Percentiles rank a stretch among this genome's conserved stretches.
Conservation (phyloP, 2,888 invertebrate genomes). For the Lasioglossum calceatum region DNA sequence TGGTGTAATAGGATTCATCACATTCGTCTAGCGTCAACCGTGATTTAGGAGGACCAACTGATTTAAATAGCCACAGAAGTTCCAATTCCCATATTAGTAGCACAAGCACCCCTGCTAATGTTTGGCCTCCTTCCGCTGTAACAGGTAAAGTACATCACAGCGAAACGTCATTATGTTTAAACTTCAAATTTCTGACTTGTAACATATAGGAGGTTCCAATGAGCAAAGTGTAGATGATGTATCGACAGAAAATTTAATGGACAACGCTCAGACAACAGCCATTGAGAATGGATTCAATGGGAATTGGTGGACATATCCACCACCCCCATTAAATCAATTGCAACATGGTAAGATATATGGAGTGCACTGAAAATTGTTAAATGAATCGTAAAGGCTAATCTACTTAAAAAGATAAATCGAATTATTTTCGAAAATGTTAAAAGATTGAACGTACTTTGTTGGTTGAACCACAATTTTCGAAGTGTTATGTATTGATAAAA, state of each 20-base stretch:
- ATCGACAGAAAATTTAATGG: constrained; percentile 79
- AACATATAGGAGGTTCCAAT: constrained; percentile 69
- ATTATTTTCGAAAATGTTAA: not conserved
- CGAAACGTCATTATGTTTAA: not conserved
- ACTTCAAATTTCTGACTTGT: constrained; percentile 27
- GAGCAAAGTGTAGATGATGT: constrained; percentile 77
- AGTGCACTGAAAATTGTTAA: not conserved
- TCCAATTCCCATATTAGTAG: constrained; percentile 80
- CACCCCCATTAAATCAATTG: constrained; percentile 75
- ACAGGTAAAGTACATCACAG: constrained; percentile 64
- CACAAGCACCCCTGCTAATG: constrained; percentile 77
- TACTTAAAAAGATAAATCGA: not conserved
- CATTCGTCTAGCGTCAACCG: constrained; percentile 76
- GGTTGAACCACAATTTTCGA: not conserved
- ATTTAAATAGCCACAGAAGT: constrained; percentile 78
- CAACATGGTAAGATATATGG: constrained; percentile 73
- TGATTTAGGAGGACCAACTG: constrained; percentile 69
- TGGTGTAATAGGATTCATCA: constrained; percentile 73
- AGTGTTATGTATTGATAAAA: not conserved
- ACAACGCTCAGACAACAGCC: constrained; percentile 75
- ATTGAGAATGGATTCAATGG: constrained; percentile 76
- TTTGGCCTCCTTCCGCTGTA: constrained; percentile 76
- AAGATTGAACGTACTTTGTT: not conserved
- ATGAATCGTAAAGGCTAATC: not conserved
- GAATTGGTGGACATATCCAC: constrained; percentile 79